Evolutionary conservation across 1,140 invertebrate species (phyloP).

Genomic region (Lasaia peninsularis): DNA sequence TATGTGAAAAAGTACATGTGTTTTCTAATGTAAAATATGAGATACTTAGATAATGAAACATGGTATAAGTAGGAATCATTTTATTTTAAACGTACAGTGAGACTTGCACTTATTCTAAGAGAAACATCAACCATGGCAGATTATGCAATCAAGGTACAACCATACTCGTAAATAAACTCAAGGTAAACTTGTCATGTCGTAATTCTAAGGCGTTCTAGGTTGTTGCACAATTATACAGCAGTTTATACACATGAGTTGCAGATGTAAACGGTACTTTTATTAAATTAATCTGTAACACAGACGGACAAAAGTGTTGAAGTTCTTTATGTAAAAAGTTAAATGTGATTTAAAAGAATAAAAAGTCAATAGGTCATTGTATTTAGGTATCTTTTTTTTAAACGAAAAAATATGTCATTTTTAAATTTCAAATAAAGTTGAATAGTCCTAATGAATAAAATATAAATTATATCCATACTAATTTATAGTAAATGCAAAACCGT

Average conservation of each 20-base stretch:
- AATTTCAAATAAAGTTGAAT: no score
- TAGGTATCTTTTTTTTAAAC: no score
- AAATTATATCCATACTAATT: no score
- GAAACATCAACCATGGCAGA: not conserved
- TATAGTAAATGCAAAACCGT: no score
- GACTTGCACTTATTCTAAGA: slow-evolving; percentile 2
- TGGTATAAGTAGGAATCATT: slow-evolving; percentile 5
- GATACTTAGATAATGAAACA: not conserved
- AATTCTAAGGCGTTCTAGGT: slow-evolving; percentile 4
- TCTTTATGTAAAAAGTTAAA: no score
- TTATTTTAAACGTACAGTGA: slow-evolving; percentile 7
- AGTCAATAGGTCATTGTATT: no score
- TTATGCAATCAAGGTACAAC: slow-evolving; percentile 10
- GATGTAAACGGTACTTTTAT: not conserved
- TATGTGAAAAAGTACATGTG: not conserved
- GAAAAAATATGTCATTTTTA: no score
- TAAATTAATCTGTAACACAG: no score
- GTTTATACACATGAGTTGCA: not conserved
- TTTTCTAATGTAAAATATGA: no score
- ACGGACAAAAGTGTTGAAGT: no score
- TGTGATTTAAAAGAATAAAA: no score
- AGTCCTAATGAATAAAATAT: no score
- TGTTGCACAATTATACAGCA: not conserved
- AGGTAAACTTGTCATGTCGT: slow-evolving; percentile 7
- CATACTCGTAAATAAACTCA: slow-evolving; percentile 11